Evolutionary conservation across 35 echinoderm and acorn worm species (phyloP).

Genomic region (Ophiothrix spiculata): DNA sequence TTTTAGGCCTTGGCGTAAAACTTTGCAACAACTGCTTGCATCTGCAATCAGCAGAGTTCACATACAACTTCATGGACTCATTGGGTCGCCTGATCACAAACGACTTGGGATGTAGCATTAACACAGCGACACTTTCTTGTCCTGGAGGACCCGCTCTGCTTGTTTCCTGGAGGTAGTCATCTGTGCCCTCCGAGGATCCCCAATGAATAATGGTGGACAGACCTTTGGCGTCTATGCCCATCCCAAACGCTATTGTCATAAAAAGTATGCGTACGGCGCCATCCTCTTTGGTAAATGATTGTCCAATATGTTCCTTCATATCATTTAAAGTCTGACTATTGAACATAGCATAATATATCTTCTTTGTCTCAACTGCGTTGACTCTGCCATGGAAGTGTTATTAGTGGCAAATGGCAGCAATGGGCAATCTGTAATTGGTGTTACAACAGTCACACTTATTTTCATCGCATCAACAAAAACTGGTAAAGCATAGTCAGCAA

Average conservation of each 20-base stretch:
- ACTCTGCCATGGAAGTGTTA: background rate
- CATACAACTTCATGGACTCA: background rate
- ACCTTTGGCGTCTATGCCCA: background rate
- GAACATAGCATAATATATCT: background rate
- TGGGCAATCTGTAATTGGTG: background rate
- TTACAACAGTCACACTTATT: background rate
- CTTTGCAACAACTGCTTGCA: no score
- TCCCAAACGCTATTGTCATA: background rate
- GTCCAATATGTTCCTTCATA: background rate
- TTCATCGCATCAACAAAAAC: background rate
- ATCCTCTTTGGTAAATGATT: background rate
- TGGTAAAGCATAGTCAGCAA: background rate
- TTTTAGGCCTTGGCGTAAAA: no score
- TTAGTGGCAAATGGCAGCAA: no score
- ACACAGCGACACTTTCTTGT: background rate
- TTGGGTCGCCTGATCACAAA: background rate
- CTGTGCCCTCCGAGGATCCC: background rate
- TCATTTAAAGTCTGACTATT: background rate
- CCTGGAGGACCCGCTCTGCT: background rate
- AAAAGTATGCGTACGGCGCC: background rate
- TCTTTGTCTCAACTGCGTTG: background rate
- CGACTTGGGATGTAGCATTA: background rate
- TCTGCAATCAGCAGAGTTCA: no score
- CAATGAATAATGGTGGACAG: background rate
- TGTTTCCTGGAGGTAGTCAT: background rate